Evolutionary conservation across 1,140 invertebrate genomes (phyloP).

Genomic region (Uloborus diversus): DNA sequence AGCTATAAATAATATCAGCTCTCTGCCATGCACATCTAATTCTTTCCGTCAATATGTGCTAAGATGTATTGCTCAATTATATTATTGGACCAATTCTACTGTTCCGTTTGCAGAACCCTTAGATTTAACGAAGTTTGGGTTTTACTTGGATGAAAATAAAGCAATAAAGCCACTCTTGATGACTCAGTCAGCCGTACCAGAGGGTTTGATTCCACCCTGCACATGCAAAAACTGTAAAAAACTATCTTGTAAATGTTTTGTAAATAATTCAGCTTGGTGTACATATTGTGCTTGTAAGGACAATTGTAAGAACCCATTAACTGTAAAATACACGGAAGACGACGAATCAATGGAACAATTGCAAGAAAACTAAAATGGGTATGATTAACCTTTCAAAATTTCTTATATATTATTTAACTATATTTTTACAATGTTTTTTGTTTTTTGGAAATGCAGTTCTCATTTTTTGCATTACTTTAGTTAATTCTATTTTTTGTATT

Average conservation of each 20-base stretch:
- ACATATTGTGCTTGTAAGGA: neutral
- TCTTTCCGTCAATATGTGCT: neutral
- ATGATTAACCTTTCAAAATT: too few relatives aligned
- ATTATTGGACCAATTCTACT: neutral
- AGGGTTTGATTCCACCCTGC: neutral
- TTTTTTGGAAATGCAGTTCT: too few relatives aligned
- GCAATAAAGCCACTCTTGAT: neutral
- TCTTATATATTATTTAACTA: too few relatives aligned
- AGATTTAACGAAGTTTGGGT: neutral
- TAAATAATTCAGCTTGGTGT: neutral
- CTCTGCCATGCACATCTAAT: neutral
- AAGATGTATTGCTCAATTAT: too few relatives aligned
- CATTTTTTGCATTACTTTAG: too few relatives aligned
- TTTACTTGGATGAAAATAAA: too few relatives aligned
- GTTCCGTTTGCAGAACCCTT: neutral
- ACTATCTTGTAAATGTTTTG: neutral
- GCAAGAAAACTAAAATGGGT: too few relatives aligned
- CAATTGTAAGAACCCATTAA: neutral
- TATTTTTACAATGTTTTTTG: too few relatives aligned
- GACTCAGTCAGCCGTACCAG: neutral
- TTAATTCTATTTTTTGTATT: too few relatives aligned
- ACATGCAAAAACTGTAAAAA: neutral
- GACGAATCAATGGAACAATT: too few relatives aligned
- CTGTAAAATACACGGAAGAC: too few relatives aligned
- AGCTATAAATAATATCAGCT: neutral